A percentile compares a stretch with the other conserved stretches of the same genome.
phyloP scores from a whole-genome alignment of 2,888 invertebrate genomes.

The Mesorhabditis belari region DNA sequence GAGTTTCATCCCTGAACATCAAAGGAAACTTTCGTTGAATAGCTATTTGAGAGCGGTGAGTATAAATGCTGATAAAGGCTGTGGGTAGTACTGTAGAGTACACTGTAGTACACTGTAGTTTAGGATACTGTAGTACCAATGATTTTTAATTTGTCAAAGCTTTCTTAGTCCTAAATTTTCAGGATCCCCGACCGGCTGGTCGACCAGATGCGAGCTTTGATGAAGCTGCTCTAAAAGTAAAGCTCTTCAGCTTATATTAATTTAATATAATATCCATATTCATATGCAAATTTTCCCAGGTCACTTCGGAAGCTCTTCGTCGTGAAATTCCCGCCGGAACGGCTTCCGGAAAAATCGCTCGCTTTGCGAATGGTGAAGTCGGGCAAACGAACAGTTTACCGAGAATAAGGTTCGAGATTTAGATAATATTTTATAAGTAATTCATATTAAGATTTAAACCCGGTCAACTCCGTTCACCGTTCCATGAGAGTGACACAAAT shows the following conservation, averaged over 20 bases:
- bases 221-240: neutral
- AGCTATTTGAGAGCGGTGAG: neutral
- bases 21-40: neutral
- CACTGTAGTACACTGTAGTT: no score
- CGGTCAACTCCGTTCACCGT: neutral
- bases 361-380: neutral
- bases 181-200: neutral
- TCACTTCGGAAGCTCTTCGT: neutral
- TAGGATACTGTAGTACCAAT: no score
- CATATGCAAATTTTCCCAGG: neutral
- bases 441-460: neutral
- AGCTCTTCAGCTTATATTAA: neutral
- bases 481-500: neutral
- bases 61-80: neutral
- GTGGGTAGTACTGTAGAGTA: no score
- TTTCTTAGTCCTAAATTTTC: no score
- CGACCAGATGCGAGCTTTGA: neutral
- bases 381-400: neutral
- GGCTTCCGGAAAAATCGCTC: neutral
- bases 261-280: neutral
- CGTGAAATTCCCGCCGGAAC: neutral
- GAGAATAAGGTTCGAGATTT: neutral
- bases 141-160: no score
- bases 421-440: neutral
- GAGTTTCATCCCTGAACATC: neutral